Base-by-base conservation (phyloP, 1,140 invertebrate species). In the Leptinotarsa defecta region DNA sequence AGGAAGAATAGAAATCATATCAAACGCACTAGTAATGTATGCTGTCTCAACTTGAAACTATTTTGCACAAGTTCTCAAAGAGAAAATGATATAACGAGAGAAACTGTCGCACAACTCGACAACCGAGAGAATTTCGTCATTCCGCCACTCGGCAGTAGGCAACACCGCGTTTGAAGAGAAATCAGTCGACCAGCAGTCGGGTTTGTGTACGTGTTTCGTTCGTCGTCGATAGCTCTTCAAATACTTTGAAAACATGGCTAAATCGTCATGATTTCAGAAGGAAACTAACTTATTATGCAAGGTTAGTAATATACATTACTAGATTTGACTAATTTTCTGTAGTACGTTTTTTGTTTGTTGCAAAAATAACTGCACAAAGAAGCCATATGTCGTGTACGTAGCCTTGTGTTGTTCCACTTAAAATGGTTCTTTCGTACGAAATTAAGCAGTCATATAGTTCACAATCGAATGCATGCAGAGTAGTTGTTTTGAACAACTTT, bases 351-450 rank as follows among this genome's bases (percentile, higher is more conserved):
- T 43, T 20, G n/a, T 22, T 34, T 71, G 49, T 4, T 62, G 17
- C 20, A 11, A 34, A 27, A 20, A 73, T 48, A 27, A 57, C 68
- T 48, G 70, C 52, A 74, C 71, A 72, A 61, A 75, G 74, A 61
- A 78, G 72, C 77, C 77, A 78, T 78, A 78, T 78, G 77, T 76
- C 73, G 52, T 24, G 19, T 4, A 27, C 57, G 62, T 73, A 77
- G 73, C 76, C 76, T 74, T 77, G 74, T 75, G 48, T 71, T 76
- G 48, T 68, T 68, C 67, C 20, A 71, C 52, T 68, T 74, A 34
- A 65, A 75, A 52, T 34, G 17, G 64, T 34, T 65, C 11, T 65
- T n/a, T 65, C 4, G 20, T 65, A 65, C 68, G 68, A 48, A 69
- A 48, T 17, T 69, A 48, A 19, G 4, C 68, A 11, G 15, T 48